Evolutionary conservation across 2,888 invertebrate genomes (phyloP), one percentile per base, ranked within the genome.

Genomic region (Petrolisthes manimaculis): DNA sequence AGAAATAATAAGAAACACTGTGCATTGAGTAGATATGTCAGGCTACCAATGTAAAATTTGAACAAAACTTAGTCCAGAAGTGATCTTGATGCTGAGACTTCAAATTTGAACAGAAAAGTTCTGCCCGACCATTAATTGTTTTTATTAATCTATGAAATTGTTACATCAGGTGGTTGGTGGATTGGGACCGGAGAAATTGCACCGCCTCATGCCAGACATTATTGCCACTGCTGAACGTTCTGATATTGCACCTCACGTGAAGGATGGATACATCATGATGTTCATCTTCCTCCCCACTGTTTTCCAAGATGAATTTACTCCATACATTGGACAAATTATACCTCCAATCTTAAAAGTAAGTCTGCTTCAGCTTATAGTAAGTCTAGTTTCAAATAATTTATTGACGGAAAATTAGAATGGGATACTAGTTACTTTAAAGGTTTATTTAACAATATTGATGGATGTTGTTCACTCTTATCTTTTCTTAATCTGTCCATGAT

Each of bases 241-340:
- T 0, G 98, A 98, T 93, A 97, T 98, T 92, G 97, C 98, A 6
- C 97, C 99, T 0, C 98, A 98, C 93, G 99, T 99, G 2, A 97
- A 99, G 92, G 99, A 99, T 94, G 99, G 99, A 77, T 99, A 99
- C 94, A 98, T 99, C 91, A 98, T 99, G 98, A 98, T 99, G 97
- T 99, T 99, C 93, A 99, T 99, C 92, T 99, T 99, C 94, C 97
- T 99, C 96, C 99, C 99, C 3, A 96, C 96, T 90, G 98, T 98
- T 14, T 99, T 99, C 94, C 97, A 97, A 6, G 96, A 96, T 91
- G 97, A 98, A 93, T 99, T 99, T 94, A 96, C 97, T 0, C 97
- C 97, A 0, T 99, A 99, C 94, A 97, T 99, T 92, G 97, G 98
- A 0, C 97, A 97, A 93, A 99, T 99, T 92, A 97, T 99, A 92